A percentile compares a stretch with the other conserved stretches of the same genome.
Evolutionary conservation across 1,140 invertebrate species (phyloP).

Genomic region (Harpegnathos saltator): DNA sequence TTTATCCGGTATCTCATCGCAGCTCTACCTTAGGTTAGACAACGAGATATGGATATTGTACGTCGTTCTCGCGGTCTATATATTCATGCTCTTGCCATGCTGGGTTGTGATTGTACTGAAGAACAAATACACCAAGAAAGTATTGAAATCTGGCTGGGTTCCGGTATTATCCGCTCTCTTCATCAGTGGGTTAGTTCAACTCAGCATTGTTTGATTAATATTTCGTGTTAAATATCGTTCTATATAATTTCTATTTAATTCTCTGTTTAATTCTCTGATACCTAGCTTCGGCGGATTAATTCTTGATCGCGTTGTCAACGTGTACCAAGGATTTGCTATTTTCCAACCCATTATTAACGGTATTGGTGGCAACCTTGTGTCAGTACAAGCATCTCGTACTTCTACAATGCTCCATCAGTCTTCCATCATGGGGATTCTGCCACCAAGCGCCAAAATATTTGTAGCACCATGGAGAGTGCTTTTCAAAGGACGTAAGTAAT

Average conservation of each 20-base stretch:
- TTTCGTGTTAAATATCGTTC: background rate
- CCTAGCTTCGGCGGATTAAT: constrained; percentile 92
- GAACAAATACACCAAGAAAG: constrained; percentile 92
- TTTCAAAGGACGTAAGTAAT: constrained; percentile 90
- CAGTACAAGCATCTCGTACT: constrained; percentile 97
- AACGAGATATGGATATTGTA: constrained; percentile 88
- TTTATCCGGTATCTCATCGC: constrained; percentile 91
- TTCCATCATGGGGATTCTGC: constrained; percentile 91
- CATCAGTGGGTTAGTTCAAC: constrained; percentile 91
- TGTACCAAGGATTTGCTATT: constrained; percentile 93
- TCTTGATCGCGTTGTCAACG: constrained; percentile 91
- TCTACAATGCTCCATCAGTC: constrained; percentile 96
- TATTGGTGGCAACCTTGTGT: constrained; percentile 98
- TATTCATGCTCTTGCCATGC: constrained; percentile 90
- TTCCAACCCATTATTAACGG: constrained; percentile 98
- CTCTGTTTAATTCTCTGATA: constrained; percentile 29
- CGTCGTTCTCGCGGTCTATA: constrained; percentile 88
- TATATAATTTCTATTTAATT: constrained; percentile 41
- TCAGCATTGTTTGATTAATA: background rate
- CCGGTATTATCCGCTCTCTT: constrained; percentile 94
- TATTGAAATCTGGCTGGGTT: constrained; percentile 93
- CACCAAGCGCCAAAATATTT: constrained; percentile 90
- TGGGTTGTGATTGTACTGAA: constrained; percentile 92
- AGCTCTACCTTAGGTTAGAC: constrained; percentile 89
- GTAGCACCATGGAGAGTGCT: constrained; percentile 93